A percentile compares a stretch with the other conserved stretches of the same genome.
phyloP scores from a whole-genome alignment of 1,140 invertebrate genomes.

The Drosophila melanogaster region Release_6_plus_ISO1_MT NT_033779.5:17471501-17472000 shows the following conservation, averaged over 20 bases:
- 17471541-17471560: too few relatives aligned
- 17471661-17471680: neutral
- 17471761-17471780: constrained; percentile 43
- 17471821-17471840: neutral
- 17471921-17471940: constrained; percentile 22
- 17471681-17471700: constrained; percentile 1
- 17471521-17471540: neutral
- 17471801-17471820: constrained; percentile 5
- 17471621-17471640: too few relatives aligned
- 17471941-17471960: constrained; percentile 29
- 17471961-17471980: constrained; percentile 57
- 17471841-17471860: constrained; percentile 45
- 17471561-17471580: too few relatives aligned
- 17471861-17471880: constrained; percentile 76
- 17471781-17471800: constrained; percentile 30
- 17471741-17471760: constrained; percentile 19
- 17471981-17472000: constrained; percentile 60
- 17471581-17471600: too few relatives aligned
- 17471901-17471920: constrained; percentile 64
- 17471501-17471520: too few relatives aligned
- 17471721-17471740: constrained; percentile 43
- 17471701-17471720: constrained; percentile 29
- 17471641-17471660: too few relatives aligned
- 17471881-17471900: constrained; percentile 73
- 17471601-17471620: too few relatives aligned